Evolutionary conservation across 2,797 vertebrate species (phyloP), one percentile per base, ranked within the genome.

Genomic region (Amniataba percoides): DNA sequence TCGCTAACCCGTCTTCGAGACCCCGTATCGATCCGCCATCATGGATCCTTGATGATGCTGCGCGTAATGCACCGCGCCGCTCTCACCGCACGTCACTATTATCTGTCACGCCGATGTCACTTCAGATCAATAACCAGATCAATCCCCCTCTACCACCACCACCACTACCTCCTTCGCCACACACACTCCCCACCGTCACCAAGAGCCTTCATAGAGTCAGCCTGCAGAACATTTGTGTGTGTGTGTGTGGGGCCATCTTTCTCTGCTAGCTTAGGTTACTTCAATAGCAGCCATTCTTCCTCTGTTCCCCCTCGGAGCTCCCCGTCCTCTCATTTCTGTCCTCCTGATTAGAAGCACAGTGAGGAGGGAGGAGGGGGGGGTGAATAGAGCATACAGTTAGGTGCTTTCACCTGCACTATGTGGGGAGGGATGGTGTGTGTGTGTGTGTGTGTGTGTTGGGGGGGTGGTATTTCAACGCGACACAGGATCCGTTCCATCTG

Each of bases 401-500:
- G 75, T 80, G 83, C 89, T 80, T 90, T 89, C 87, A 92, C 87
- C 87, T 91, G 91, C 49, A 8, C 42, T 10, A 8, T 4, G 19
- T 36, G 39, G 18, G 13, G 31, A 7, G 21, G 27, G 27, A 31
- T 31, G 3, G 27, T 31, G 27, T 31, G 27, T 31, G 27, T 31
- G 3, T 31, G 27, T 31, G 14, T 3, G 57, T 11, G 9, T n/a
- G 11, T 4, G n/a, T n/a, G n/a, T n/a, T n/a, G n/a, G n/a, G 7
- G 2, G 31, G 64, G 8, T 19, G 9, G 27, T 43, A 53, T 83
- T 87, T 83, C 45, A 64, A 64, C 57, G 75, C n/a, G 87, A 86
- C 77, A 85, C 84, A 64, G 57, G 89, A 92, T 90, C 84, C 12
- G n/a, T 87, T 88, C 87, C 84, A 87, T 88, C 89, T 90, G 84